A percentile compares a stretch with the other conserved stretches of the same genome.
Evolutionary conservation across 2,888 invertebrate genomes (phyloP).

Genomic region (Teleiodes luculella): DNA sequence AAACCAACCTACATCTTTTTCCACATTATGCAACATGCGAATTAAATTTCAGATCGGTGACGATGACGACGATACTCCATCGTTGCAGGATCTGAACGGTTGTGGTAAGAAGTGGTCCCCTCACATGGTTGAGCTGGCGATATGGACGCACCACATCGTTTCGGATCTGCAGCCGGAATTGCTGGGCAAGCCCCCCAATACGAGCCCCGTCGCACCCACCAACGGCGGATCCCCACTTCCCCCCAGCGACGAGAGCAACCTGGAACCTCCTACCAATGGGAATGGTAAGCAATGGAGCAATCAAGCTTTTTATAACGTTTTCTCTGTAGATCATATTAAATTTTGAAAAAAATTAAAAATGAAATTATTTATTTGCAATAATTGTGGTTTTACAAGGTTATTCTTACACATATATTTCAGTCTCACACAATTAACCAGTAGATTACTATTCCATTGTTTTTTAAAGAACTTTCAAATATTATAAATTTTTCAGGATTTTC

Average conservation of each 20-base stretch:
- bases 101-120: constrained; percentile 83
- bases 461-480: too few relatives aligned
- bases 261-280: constrained; percentile 83
- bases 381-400: too few relatives aligned
- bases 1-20: too few relatives aligned
- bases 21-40: neutral
- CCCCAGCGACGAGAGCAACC: constrained; percentile 87
- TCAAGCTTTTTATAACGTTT: too few relatives aligned
- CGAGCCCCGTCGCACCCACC: constrained; percentile 58
- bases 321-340: too few relatives aligned
- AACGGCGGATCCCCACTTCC: constrained; percentile 76
- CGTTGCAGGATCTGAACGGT: constrained; percentile 68
- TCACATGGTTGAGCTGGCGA: constrained; percentile 91
- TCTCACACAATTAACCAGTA: too few relatives aligned
- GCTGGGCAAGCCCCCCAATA: constrained; percentile 84
- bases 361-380: too few relatives aligned
- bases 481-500: too few relatives aligned
- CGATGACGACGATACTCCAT: constrained; percentile 1
- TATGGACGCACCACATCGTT: constrained; percentile 95
- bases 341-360: too few relatives aligned
- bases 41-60: neutral
- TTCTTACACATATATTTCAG: too few relatives aligned
- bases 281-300: constrained; percentile 45
- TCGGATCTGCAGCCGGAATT: constrained; percentile 91
- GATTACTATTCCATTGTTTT: too few relatives aligned